A percentile compares a stretch with the other conserved stretches of the same genome.
Evolutionary conservation across 2,113 vertebrate genomes (phyloP).

Genomic region (Symphodus melops): DNA sequence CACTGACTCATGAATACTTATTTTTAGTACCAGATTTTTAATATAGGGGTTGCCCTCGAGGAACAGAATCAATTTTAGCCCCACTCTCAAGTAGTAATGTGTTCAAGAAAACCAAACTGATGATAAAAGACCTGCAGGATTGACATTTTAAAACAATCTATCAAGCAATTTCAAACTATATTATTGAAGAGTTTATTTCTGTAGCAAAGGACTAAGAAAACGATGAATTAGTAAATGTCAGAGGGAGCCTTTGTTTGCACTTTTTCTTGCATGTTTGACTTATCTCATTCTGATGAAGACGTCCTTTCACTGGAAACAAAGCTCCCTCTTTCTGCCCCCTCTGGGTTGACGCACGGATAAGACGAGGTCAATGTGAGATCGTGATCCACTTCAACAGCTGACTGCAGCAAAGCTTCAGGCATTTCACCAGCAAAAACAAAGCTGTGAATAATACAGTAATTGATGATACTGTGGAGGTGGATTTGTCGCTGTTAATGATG

Average conservation of each 20-base stretch:
- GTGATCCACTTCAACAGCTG: constrained; percentile 75
- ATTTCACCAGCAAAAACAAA: constrained; percentile 48
- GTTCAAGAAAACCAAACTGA: constrained; percentile 16
- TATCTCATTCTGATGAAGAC: constrained; percentile 54
- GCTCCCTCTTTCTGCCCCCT: constrained; percentile 45
- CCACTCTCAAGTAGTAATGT: background rate
- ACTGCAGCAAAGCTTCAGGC: constrained; percentile 39
- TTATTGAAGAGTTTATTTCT: too few species aligned
- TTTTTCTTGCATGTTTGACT: constrained; percentile 1
- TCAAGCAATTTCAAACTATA: constrained; percentile 1
- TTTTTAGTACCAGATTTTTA: background rate
- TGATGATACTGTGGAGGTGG: constrained; percentile 24
- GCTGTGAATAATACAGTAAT: constrained; percentile 58
- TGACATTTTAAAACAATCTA: background rate
- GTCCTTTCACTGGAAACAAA: constrained; percentile 62
- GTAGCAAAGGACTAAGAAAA: too few species aligned
- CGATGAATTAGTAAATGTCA: too few species aligned
- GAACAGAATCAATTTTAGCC: constrained; percentile 24
- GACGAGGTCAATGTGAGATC: constrained; percentile 64
- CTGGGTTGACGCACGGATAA: constrained; percentile 66
- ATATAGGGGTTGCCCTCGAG: background rate
- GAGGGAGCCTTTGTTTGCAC: constrained; percentile 34
- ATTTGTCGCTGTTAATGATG: background rate
- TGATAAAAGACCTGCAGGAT: constrained; percentile 3
- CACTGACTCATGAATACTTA: constrained; percentile 24